These are phyloP conservation scores for Hyperoplus immaculatus DNA, from an alignment of 2,797 vertebrate genomes.

Conservation along the genomic window DNA sequence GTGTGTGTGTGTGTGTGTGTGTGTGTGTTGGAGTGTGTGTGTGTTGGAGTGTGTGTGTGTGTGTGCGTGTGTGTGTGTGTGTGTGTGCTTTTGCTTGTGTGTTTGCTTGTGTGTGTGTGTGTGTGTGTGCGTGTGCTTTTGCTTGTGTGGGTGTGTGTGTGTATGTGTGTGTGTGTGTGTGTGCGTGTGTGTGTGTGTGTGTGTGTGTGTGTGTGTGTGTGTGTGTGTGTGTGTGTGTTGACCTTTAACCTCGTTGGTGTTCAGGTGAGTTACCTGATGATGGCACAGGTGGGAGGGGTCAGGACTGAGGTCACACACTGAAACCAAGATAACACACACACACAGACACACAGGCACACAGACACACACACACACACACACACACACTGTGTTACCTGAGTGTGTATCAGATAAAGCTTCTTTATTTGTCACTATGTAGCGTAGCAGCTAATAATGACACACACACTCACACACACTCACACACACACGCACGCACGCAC, in stretches of 20 bases:
- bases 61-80: no score
- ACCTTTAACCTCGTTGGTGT: slow-evolving; percentile 45
- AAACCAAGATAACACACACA: slow-evolving; percentile 9
- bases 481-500: no score
- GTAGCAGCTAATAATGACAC: slow-evolving; percentile 19
- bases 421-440: slow-evolving; percentile 32
- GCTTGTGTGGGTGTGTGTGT: no score
- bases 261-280: slow-evolving; percentile 59
- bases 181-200: no score
- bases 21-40: no score
- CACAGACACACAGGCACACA: slow-evolving; percentile 26
- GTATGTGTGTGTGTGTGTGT: no score
- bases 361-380: slow-evolving; percentile 21
- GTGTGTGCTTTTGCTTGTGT: no score
- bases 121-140: no score
- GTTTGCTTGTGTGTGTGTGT: no score
- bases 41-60: no score
- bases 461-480: background rate
- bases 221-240: background rate
- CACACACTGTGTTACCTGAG: slow-evolving; percentile 28
- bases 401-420: slow-evolving; percentile 37
- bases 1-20: no score
- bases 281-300: slow-evolving; percentile 52
- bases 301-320: slow-evolving; percentile 19
- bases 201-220: no score